Evolutionary conservation across 2,113 vertebrate genomes (phyloP).

Genomic region (Psittacus erithacus): DNA sequence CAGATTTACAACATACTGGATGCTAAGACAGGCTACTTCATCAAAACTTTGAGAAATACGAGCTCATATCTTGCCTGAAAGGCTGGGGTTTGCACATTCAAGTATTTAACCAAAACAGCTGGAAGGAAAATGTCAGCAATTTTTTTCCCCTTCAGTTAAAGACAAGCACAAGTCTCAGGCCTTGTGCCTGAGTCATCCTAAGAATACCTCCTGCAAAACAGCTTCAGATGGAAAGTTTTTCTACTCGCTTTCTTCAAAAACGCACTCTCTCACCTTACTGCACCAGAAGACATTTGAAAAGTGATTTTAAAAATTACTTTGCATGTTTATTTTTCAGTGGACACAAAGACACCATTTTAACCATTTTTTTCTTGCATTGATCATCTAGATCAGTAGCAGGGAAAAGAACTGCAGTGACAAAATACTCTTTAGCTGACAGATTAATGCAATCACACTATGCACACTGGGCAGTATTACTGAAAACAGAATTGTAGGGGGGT

Average conservation of each 20-base stretch:
- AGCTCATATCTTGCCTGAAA: not conserved
- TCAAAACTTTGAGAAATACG: not conserved
- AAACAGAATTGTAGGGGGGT: not conserved
- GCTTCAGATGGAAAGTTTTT: not conserved
- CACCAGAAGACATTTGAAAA: not conserved
- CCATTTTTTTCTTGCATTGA: not conserved
- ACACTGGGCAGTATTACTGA: not conserved
- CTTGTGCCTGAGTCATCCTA: not conserved
- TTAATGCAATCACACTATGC: not conserved
- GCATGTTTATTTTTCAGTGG: not conserved
- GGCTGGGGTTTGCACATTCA: not conserved
- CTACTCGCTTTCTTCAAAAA: not conserved
- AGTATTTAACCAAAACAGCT: constrained; percentile 14
- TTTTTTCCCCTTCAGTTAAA: constrained; percentile 2
- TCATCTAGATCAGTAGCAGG: not conserved
- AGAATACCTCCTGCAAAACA: constrained; percentile 43
- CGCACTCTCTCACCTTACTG: not conserved
- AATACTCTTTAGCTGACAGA: not conserved
- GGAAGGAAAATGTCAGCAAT: not conserved
- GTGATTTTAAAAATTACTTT: not conserved
- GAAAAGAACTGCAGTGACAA: not conserved
- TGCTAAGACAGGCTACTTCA: not conserved
- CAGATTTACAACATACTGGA: not conserved
- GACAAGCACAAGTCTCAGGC: not conserved
- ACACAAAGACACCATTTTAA: not conserved